Evolutionary conservation across 2,113 vertebrate species (phyloP).

Genomic region (Petrocephalus zakoni): DNA sequence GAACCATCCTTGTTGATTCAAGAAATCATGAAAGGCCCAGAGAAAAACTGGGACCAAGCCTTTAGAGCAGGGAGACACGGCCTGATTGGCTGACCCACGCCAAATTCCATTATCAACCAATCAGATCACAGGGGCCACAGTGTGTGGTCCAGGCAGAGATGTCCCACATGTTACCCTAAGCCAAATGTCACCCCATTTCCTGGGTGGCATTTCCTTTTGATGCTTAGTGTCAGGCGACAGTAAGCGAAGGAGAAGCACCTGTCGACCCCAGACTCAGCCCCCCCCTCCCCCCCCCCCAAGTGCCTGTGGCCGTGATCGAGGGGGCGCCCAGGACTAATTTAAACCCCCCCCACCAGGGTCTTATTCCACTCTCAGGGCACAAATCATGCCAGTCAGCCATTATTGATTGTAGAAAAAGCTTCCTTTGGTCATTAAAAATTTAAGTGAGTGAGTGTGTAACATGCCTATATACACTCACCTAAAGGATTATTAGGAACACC

Average conservation of each 20-base stretch:
- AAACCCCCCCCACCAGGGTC: not conserved
- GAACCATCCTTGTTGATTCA: too few species aligned
- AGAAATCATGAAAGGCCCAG: not conserved
- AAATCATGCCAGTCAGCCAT: not conserved
- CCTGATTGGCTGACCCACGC: not conserved
- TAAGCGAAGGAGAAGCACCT: not conserved
- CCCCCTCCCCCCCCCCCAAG: not conserved
- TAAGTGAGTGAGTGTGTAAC: not conserved
- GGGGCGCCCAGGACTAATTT: not conserved
- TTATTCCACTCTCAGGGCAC: not conserved
- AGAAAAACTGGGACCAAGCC: not conserved
- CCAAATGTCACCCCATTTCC: not conserved
- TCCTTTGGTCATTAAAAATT: constrained; percentile 7
- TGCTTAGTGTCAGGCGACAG: not conserved
- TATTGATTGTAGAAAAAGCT: not conserved
- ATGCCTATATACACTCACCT: too few species aligned
- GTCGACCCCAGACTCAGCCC: not conserved
- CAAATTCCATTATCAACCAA: not conserved
- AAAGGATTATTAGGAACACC: too few species aligned
- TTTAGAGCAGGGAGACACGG: not conserved
- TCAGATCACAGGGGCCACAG: not conserved
- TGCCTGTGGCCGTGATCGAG: not conserved
- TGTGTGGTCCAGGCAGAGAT: not conserved
- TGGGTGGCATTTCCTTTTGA: not conserved
- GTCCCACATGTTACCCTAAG: not conserved